Conservation (phyloP, 2,797 vertebrate species). For the Poeciliopsis gracilis region DNA sequence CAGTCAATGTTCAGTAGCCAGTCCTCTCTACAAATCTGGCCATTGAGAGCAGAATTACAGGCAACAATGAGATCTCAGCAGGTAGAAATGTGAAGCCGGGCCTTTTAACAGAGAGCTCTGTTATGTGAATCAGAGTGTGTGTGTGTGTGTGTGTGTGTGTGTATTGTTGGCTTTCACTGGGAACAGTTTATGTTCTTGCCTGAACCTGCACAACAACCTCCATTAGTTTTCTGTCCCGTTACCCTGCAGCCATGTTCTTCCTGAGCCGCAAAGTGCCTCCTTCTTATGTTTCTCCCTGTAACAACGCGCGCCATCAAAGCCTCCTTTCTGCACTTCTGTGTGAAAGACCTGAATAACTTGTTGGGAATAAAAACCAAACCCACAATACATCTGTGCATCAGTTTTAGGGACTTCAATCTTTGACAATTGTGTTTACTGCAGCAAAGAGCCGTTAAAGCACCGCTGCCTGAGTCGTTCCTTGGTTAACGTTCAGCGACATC, state of each 20-base stretch:
- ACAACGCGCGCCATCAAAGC: background rate
- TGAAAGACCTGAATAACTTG: background rate
- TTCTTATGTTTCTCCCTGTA: conserved; percentile 1
- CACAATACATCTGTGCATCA: background rate
- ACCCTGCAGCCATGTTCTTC: conserved; percentile 18
- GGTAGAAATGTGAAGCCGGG: conserved; percentile 15
- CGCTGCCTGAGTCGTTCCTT: conserved; percentile 48
- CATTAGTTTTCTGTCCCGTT: conserved; percentile 13
- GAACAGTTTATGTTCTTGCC: conserved; percentile 19
- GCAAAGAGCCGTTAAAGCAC: conserved; percentile 40
- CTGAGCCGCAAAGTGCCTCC: conserved; percentile 2
- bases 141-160: conserved; percentile 18
- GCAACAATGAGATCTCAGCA: conserved; percentile 14
- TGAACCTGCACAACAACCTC: conserved; percentile 26
- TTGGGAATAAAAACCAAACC: background rate
- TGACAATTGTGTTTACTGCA: conserved; percentile 8
- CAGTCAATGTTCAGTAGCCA: background rate
- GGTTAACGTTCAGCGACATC: conserved; percentile 65
- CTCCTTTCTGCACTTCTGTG: conserved; percentile 1
- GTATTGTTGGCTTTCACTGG: conserved; percentile 11
- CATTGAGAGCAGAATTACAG: background rate
- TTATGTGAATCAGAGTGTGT: conserved; percentile 16
- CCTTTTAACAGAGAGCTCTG: conserved; percentile 25
- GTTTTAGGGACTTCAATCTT: background rate
- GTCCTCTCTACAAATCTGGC: background rate